These are phyloP conservation scores for Sclerodermus sp. DNA, from an alignment of 2,888 invertebrate genomes.

Conservation along the genomic window DNA sequence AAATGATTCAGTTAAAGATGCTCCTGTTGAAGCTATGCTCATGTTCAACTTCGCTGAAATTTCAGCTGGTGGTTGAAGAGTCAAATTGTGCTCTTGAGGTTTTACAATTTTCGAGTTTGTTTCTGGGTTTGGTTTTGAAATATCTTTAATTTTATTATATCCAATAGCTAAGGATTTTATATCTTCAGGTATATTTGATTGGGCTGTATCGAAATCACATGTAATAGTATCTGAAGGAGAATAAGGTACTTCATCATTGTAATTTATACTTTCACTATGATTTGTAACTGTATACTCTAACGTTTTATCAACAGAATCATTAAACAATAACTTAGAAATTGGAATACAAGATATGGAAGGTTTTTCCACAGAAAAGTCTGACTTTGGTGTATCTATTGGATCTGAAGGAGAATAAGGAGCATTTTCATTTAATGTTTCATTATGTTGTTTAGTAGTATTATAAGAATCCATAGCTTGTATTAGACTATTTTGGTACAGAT, in stretches of 20 bases:
- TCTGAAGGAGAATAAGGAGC: slow-evolving; percentile 27
- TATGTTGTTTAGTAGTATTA: background rate
- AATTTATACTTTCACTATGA: background rate
- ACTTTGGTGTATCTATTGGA: slow-evolving; percentile 15
- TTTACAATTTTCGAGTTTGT: too few species aligned
- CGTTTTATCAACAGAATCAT: background rate
- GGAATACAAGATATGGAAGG: background rate
- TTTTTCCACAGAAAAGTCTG: background rate
- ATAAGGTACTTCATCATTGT: slow-evolving; percentile 33
- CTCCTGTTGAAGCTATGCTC: slow-evolving; percentile 1
- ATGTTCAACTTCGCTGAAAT: too few species aligned
- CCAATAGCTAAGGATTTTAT: too few species aligned
- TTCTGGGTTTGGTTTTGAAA: too few species aligned
- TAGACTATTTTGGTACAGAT: too few species aligned
- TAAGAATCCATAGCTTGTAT: background rate
- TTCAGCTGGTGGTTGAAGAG: too few species aligned
- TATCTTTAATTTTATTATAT: too few species aligned
- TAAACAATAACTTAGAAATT: background rate
- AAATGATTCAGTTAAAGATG: slow-evolving; percentile 5
- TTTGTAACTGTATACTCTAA: background rate
- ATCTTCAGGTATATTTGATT: too few species aligned
- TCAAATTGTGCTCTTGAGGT: too few species aligned
- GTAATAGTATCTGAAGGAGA: slow-evolving; percentile 43
- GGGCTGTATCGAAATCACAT: slow-evolving; percentile 35
- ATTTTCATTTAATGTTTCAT: slow-evolving; percentile 9